phyloP scores from a whole-genome alignment of 2,113 vertebrate species.

The Pterocles burchelli region DNA sequence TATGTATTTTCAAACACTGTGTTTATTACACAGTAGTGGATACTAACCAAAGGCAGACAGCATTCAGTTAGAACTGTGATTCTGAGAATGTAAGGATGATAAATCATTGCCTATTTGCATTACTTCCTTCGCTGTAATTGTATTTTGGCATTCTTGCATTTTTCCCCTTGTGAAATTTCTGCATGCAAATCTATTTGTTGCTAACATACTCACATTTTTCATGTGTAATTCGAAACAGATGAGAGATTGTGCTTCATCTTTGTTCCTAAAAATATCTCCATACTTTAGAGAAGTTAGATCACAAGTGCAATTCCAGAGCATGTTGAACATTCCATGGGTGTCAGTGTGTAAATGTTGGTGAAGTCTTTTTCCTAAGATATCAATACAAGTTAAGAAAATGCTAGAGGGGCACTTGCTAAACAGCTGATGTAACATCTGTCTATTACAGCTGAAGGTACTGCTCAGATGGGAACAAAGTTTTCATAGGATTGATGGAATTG shows the following conservation, averaged over 20 bases:
- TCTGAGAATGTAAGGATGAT: not conserved
- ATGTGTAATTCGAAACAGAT: not conserved
- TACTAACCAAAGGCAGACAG: not conserved
- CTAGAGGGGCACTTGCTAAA: not conserved
- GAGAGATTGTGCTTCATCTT: not conserved
- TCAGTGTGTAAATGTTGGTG: not conserved
- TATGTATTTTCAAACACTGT: not conserved
- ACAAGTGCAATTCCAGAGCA: not conserved
- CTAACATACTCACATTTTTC: not conserved
- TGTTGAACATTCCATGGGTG: not conserved
- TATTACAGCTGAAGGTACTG: not conserved
- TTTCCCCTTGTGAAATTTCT: not conserved
- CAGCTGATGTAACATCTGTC: not conserved
- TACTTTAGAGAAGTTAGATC: not conserved
- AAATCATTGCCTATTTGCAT: not conserved
- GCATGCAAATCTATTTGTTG: not conserved
- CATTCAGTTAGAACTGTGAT: not conserved
- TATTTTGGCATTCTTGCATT: not conserved
- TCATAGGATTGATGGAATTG: not conserved
- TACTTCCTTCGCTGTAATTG: not conserved
- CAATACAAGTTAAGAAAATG: not conserved
- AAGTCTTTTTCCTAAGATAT: not conserved
- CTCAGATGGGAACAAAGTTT: not conserved
- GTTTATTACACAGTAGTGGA: not conserved
- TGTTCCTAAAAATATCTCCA: not conserved